phyloP scores from a whole-genome alignment of 2,113 vertebrate genomes.

The Oryzias curvinotus region DNA sequence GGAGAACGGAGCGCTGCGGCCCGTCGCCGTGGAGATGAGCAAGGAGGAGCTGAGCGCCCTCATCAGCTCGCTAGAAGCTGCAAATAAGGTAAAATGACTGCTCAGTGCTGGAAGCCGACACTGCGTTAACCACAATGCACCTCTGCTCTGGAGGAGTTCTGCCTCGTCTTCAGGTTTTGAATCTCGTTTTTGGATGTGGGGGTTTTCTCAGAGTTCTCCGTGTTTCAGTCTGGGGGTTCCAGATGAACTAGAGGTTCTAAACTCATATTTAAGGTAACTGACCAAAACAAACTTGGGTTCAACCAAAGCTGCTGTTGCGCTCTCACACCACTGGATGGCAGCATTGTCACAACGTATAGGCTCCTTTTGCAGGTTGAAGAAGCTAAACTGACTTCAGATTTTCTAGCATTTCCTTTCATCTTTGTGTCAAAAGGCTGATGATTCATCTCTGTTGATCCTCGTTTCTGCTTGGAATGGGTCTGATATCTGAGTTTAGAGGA shows the following conservation, averaged over 20 bases:
- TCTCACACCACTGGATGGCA: background rate
- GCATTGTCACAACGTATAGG: background rate
- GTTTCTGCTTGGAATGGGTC: too few relatives aligned
- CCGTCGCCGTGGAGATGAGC: constrained; percentile 88
- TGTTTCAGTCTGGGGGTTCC: too few relatives aligned
- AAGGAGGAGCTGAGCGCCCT: constrained; percentile 89
- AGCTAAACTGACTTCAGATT: background rate
- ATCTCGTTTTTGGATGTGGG: background rate
- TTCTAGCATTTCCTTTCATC: background rate
- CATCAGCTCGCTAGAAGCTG: constrained; percentile 88
- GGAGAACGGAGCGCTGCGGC: constrained; percentile 79
- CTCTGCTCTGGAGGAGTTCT: background rate
- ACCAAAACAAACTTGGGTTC: too few relatives aligned
- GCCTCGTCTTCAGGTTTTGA: background rate
- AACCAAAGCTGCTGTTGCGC: background rate
- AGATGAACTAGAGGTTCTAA: too few relatives aligned
- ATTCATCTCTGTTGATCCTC: too few relatives aligned
- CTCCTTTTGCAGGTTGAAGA: too few relatives aligned
- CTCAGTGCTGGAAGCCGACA: background rate
- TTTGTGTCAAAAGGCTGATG: too few relatives aligned
- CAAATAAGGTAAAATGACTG: constrained; percentile 85
- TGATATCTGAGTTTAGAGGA: too few relatives aligned
- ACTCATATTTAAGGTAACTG: too few relatives aligned
- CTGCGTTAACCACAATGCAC: background rate
- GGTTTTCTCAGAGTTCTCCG: too few relatives aligned